Conservation (phyloP, 2,797 vertebrate genomes). For the Xerus rutilus region DNA sequence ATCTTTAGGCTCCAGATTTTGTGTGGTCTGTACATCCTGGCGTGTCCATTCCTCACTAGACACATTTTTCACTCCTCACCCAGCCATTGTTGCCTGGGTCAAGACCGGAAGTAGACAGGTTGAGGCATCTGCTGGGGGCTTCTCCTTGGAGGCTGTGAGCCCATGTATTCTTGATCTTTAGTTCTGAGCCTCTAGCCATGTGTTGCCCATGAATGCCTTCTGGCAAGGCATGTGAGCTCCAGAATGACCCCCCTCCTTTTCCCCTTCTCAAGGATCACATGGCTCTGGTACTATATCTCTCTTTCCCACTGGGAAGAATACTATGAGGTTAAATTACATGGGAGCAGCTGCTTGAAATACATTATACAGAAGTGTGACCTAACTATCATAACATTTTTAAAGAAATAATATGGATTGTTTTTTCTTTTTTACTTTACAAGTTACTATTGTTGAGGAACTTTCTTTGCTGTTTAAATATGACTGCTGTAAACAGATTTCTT, state of each 20-base stretch:
- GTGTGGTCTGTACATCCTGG: background rate
- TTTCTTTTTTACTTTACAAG: conserved; percentile 49
- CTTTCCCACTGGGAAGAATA: background rate
- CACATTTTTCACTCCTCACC: background rate
- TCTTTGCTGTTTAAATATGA: conserved; percentile 21
- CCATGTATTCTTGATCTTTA: background rate
- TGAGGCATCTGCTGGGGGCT: background rate
- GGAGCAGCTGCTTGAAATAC: conserved; percentile 20
- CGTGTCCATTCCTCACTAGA: background rate
- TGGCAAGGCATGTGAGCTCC: background rate
- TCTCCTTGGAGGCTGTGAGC: background rate
- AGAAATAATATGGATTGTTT: conserved; percentile 54
- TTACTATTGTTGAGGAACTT: conserved; percentile 44
- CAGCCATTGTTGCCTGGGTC: background rate
- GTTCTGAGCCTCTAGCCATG: accelerated
- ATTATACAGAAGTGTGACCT: background rate
- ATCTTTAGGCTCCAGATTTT: background rate
- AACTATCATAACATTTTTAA: background rate
- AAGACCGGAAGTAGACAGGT: background rate
- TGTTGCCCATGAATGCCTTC: background rate
- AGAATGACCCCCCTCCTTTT: background rate
- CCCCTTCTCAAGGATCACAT: background rate
- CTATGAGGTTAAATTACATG: background rate
- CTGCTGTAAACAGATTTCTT: conserved; percentile 56
- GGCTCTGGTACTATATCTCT: background rate